These are phyloP conservation scores for Drosophila lacertosa DNA, from an alignment of 1,140 invertebrate species.

Conservation along the genomic window DNA sequence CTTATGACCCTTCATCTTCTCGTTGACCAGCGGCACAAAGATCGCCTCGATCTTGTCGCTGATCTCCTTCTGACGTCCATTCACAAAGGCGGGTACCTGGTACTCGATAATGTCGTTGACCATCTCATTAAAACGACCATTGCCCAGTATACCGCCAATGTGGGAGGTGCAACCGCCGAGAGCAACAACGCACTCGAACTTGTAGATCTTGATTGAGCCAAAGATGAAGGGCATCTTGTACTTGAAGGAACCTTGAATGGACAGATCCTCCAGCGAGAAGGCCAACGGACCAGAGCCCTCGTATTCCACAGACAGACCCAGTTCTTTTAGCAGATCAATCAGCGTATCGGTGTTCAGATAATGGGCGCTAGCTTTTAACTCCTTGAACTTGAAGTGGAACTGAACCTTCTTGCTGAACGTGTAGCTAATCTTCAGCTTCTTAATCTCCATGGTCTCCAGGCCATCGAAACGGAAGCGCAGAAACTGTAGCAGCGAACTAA, in stretches of 20 bases:
- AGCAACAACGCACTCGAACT: slow-evolving; percentile 59
- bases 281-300: slow-evolving; percentile 67
- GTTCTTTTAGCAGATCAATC: slow-evolving; percentile 56
- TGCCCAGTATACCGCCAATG: slow-evolving; percentile 75
- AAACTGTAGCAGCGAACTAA: slow-evolving; percentile 63
- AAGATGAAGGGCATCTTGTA: slow-evolving; percentile 82
- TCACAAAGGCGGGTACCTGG: slow-evolving; percentile 68
- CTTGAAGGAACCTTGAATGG: slow-evolving; percentile 78
- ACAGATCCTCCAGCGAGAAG: slow-evolving; percentile 64
- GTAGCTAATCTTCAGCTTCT: slow-evolving; percentile 76
- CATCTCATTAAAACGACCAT: slow-evolving; percentile 68
- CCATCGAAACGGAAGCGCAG: slow-evolving; percentile 80
- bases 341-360: slow-evolving; percentile 67
- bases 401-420: slow-evolving; percentile 80
- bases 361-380: slow-evolving; percentile 63
- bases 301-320: slow-evolving; percentile 70
- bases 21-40: slow-evolving; percentile 68
- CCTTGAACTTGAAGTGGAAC: slow-evolving; percentile 61
- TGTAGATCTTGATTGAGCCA: slow-evolving; percentile 80
- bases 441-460: slow-evolving; percentile 67
- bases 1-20: slow-evolving; percentile 66
- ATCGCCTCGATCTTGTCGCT: slow-evolving; percentile 58
- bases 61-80: slow-evolving; percentile 66
- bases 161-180: slow-evolving; percentile 68
- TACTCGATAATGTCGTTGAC: slow-evolving; percentile 73